Base-by-base conservation (phyloP, 53 echinoderm and acorn worm genomes). In the Paelopatides confundens region DNA sequence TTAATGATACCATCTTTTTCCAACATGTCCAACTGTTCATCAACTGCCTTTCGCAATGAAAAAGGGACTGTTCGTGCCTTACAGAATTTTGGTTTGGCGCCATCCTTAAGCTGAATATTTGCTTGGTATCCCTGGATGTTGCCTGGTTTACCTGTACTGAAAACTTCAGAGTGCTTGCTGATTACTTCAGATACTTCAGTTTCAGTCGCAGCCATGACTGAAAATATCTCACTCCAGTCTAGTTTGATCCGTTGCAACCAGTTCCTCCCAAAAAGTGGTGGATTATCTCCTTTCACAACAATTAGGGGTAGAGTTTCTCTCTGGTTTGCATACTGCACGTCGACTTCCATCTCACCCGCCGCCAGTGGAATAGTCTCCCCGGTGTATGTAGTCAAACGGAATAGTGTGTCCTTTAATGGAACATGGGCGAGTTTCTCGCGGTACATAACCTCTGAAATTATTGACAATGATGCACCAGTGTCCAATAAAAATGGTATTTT, bases 401-500 rank as follows among this genome's bases (percentile, higher is more conserved):
- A 31, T 23, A 40, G 40, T 18, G 43, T 81, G 50, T 30, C 24
- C 38, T 49, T 65, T 48, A 88, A 17, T 53, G 81, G 52, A 65
- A 88, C 40, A 64, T 49, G 46, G 62, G 50, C 34, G 24, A 88
- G 62, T 35, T 79, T 77, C 28, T 81, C 77, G 35, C 17, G n/a
- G 38, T 87, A 91, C 17, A 49, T 69, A 36, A 10, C n/a, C 38
- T 91, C 84, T 14, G 84, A 81, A 21, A 82, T 66, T 15, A 91
- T 49, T 29, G 87, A 74, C 21, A 87, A 62, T 32, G 71, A 67
- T 38, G 74, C 87, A 33, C 87, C 83, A 15, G 87, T 91, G 46
- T 91, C 83, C 17, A 85, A 49, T 21, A 71, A 24, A 63, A 90
- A 85, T 74, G 74, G 46, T 70, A 85, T 35, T 17, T 53, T 69